Conservation (phyloP, 2,113 vertebrate species). For the Hippocampus mohnikei region DNA sequence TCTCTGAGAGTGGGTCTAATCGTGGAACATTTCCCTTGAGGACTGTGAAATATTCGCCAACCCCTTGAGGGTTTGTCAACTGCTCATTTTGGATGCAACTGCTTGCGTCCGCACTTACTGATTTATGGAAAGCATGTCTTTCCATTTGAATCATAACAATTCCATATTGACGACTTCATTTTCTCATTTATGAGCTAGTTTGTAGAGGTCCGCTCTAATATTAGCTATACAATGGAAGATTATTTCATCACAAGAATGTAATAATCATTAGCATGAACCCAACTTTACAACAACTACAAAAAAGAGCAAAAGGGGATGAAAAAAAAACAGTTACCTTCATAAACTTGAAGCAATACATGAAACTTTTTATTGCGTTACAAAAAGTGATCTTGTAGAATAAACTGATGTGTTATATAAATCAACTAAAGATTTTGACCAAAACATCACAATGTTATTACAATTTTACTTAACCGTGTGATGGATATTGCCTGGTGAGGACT, state of each 20-base stretch:
- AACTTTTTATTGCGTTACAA: neutral
- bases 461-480: neutral
- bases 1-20: neutral
- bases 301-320: too few relatives aligned
- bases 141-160: neutral
- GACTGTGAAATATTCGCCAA: neutral
- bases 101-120: neutral
- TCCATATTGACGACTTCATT: neutral
- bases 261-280: too few relatives aligned
- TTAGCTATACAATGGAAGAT: neutral
- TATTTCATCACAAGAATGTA: neutral
- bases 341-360: neutral
- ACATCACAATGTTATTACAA: neutral
- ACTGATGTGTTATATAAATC: neutral
- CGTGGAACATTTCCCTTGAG: neutral
- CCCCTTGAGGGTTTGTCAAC: neutral
- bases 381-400: neutral
- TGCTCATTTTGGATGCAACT: conserved; percentile 1
- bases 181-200: neutral
- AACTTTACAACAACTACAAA: too few relatives aligned
- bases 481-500: neutral
- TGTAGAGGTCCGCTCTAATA: neutral
- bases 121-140: neutral
- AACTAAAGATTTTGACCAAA: neutral
- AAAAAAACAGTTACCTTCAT: too few relatives aligned